These are phyloP conservation scores for Tineola bisselliella DNA, from an alignment of 2,888 invertebrate species.

Conservation along the genomic window DNA sequence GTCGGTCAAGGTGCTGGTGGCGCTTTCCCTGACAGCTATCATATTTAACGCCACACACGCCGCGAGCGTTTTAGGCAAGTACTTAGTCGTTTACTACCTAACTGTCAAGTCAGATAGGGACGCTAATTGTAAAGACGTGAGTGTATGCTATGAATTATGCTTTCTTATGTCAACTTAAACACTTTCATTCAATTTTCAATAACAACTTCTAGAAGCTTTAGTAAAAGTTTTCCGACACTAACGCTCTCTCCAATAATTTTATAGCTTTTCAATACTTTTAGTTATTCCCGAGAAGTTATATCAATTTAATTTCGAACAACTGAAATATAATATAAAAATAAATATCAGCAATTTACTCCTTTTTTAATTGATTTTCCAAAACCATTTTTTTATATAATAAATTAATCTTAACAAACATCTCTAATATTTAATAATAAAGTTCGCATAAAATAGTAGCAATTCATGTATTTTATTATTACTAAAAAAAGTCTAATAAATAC, in stretches of 20 bases:
- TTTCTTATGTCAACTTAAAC: not conserved
- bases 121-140: constrained; percentile 7
- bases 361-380: too few relatives aligned
- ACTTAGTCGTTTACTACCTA: constrained; percentile 17
- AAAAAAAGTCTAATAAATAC: not conserved
- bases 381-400: too few relatives aligned
- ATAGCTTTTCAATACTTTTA: not conserved
- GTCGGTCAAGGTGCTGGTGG: constrained; percentile 39
- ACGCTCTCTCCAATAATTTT: not conserved
- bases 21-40: constrained; percentile 40
- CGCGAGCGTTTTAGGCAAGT: constrained; percentile 61
- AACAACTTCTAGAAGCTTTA: not conserved
- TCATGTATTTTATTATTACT: too few relatives aligned
- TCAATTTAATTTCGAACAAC: too few relatives aligned
- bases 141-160: not conserved
- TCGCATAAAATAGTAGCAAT: too few relatives aligned
- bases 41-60: constrained; percentile 36
- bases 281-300: too few relatives aligned
- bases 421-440: too few relatives aligned
- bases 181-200: not conserved
- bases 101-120: not conserved
- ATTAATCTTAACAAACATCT: too few relatives aligned
- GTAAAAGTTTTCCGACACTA: not conserved
- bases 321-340: too few relatives aligned
- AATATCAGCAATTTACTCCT: too few relatives aligned